phyloP scores from a whole-genome alignment of 2,113 vertebrate species.

The Barnardius zonarius region DNA sequence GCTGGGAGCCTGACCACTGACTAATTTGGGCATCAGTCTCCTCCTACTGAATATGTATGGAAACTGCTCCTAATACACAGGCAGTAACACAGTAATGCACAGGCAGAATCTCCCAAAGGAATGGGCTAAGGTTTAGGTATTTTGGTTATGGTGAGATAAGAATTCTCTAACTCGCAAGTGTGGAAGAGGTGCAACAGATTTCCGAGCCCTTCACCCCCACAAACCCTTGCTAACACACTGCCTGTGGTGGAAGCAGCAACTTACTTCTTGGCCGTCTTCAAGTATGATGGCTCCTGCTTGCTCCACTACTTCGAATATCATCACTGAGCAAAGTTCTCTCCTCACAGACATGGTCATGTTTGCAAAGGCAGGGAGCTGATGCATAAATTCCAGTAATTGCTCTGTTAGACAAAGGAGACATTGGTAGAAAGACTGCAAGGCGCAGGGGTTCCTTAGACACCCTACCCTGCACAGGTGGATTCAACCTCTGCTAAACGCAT shows the following conservation, averaged over 20 bases:
- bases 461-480: neutral
- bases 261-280: constrained; percentile 89
- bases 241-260: neutral
- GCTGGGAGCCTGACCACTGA: neutral
- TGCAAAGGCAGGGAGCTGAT: constrained; percentile 94
- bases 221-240: neutral
- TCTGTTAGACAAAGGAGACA: constrained; percentile 74
- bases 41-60: neutral
- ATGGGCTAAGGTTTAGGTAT: neutral
- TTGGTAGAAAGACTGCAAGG: neutral
- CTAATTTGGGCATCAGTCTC: neutral
- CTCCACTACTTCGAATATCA: constrained; percentile 96
- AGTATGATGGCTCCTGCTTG: constrained; percentile 89
- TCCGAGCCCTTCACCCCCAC: neutral
- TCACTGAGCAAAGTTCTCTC: constrained; percentile 92
- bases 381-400: constrained; percentile 95
- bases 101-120: neutral
- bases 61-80: neutral
- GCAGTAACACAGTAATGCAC: neutral
- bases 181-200: rapidly evolving
- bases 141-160: neutral
- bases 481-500: neutral
- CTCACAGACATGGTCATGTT: constrained; percentile 99
- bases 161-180: neutral
- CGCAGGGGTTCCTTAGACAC: neutral